Percentiles rank a stretch among this genome's conserved stretches.
phyloP scores from a whole-genome alignment of 2,113 vertebrate species.

The Phaethornis superciliosus region DNA sequence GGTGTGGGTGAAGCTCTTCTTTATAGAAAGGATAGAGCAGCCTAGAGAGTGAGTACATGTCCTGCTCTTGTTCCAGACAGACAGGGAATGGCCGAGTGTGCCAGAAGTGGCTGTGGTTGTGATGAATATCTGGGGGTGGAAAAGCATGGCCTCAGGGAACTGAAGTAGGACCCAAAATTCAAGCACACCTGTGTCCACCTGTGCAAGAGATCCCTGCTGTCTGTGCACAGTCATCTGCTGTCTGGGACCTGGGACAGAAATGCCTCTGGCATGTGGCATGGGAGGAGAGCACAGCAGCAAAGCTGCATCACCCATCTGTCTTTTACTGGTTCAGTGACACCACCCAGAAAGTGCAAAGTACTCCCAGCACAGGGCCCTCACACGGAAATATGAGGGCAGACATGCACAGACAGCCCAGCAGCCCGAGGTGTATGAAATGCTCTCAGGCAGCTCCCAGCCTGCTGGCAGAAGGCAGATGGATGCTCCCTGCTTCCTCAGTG shows the following conservation, averaged over 20 bases:
- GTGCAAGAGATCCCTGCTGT: neutral
- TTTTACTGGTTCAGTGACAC: neutral
- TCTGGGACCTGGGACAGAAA: neutral
- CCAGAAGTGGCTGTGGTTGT: neutral
- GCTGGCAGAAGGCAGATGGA: neutral
- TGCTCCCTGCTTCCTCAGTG: neutral
- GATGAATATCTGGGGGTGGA: neutral
- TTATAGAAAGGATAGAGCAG: neutral
- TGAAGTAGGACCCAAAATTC: neutral
- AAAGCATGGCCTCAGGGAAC: neutral
- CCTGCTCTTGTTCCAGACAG: slow-evolving; percentile 5
- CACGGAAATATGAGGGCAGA: neutral
- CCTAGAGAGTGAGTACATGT: neutral
- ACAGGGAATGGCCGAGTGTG: neutral
- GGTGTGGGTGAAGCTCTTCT: neutral
- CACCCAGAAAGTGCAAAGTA: neutral
- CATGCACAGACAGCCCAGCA: neutral
- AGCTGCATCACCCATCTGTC: neutral
- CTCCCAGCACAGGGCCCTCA: neutral
- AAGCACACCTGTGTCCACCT: neutral
- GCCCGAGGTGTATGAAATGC: neutral
- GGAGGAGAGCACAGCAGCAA: neutral
- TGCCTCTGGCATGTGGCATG: accelerated
- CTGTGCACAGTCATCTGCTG: neutral
- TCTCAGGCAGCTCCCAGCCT: neutral